Conservation (phyloP, 1,140 invertebrate genomes). For the Pseudoatta argentina region DNA sequence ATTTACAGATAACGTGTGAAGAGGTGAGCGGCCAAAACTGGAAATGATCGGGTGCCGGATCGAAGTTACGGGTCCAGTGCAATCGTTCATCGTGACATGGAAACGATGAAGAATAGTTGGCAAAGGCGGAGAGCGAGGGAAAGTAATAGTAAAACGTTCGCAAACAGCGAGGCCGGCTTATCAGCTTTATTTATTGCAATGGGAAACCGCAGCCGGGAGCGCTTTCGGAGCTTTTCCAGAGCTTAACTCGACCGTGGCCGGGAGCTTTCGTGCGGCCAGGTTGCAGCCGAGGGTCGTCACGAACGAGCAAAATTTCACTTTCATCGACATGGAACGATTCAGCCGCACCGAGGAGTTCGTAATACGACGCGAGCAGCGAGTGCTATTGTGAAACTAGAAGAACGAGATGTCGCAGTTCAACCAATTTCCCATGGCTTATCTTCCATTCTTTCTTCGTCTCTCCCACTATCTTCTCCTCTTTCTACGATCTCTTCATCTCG, state of each 20-base stretch:
- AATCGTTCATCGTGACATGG: slow-evolving; percentile 68
- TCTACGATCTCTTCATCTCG: neutral
- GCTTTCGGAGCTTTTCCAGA: slow-evolving; percentile 72
- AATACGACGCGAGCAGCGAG: slow-evolving; percentile 50
- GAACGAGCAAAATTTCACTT: slow-evolving; percentile 62
- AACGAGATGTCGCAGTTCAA: slow-evolving; percentile 59
- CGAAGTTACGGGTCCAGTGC: slow-evolving; percentile 49
- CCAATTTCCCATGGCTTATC: slow-evolving; percentile 60
- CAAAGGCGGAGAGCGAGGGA: slow-evolving; percentile 58
- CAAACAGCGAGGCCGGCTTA: slow-evolving; percentile 79
- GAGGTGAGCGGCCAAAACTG: slow-evolving; percentile 11
- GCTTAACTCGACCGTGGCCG: slow-evolving; percentile 65
- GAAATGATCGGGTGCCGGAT: slow-evolving; percentile 60
- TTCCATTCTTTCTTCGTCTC: neutral
- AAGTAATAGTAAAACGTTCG: slow-evolving; percentile 81
- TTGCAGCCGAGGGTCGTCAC: slow-evolving; percentile 63
- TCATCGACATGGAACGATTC: slow-evolving; percentile 59
- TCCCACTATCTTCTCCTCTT: neutral
- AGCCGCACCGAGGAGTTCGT: slow-evolving; percentile 49
- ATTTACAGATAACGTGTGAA: slow-evolving; percentile 50
- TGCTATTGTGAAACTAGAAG: slow-evolving; percentile 56
- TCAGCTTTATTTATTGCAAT: slow-evolving; percentile 81
- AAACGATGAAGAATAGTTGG: slow-evolving; percentile 73
- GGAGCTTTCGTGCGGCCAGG: slow-evolving; percentile 56
- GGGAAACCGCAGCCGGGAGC: slow-evolving; percentile 71